Evolutionary conservation across 2,888 invertebrate genomes (phyloP), one percentile per base, ranked within the genome.

Genomic region (Rhagonycha fulva): DNA sequence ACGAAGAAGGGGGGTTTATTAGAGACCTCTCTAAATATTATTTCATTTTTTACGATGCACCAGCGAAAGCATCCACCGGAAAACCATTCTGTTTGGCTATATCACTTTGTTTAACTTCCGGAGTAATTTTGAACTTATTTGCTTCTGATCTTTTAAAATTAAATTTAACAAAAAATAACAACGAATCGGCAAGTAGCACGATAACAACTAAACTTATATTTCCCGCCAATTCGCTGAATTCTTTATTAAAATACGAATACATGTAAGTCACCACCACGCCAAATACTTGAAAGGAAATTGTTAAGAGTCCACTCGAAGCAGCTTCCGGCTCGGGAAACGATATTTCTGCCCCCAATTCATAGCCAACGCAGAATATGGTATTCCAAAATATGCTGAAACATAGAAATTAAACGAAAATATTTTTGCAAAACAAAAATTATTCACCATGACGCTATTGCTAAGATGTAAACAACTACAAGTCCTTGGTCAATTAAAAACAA

Each of bases 371-470:
- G n/a, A 47, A 47, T 47, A 47, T 47, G 47, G n/a, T 47, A 4
- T 47, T 47, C 47, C 47, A 47, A 47, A 47, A 47, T 7, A n/a
- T 47, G 1, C 32, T 32, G 32, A 32, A 32, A 88, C 78, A 32
- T 12, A 4, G 3, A 32, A 32, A 11, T 28, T 28, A 9, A 1
- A 9, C 0, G 2, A 30, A 30, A 28, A 7, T 9, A 10, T 11
- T 30, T 30, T 9, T 10, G 10, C 10, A 32, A 32, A 3, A 4
- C 4, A 32, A n/a, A n/a, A n/a, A 4, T 12, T 32, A 12, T 4
- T 32, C 32, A 32, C 32, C 47, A 47, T 47, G 47, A n/a, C 7
- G 47, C 5, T 47, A 47, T 47, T 47, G 47, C 47, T n/a, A 47
- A 47, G 7, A 47, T n/a, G 47, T 47, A 47, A n/a, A 47, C 47